Evolutionary conservation across 2,797 vertebrate genomes (phyloP).

Genomic region (Xenops minutus): DNA sequence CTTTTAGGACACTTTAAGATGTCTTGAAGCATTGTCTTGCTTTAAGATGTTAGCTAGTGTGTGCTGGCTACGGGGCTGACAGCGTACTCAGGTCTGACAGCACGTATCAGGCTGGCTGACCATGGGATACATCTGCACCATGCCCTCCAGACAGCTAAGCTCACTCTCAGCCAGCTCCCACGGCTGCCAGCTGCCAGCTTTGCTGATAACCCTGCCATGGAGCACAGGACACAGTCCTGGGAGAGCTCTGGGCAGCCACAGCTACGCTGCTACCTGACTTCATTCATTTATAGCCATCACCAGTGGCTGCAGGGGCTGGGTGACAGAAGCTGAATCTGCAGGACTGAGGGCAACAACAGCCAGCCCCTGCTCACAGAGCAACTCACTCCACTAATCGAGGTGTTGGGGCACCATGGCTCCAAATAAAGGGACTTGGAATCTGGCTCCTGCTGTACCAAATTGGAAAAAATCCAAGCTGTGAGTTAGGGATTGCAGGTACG

Average conservation of each 20-base stretch:
- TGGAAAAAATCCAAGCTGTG: neutral
- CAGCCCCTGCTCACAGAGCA: rapidly evolving
- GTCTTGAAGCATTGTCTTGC: neutral
- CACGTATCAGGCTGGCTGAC: neutral
- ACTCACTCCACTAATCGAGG: neutral
- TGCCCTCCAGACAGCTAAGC: neutral
- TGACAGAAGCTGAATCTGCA: neutral
- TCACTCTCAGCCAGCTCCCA: neutral
- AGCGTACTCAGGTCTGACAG: neutral
- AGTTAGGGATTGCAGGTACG: neutral
- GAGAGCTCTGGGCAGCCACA: neutral
- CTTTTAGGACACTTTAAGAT: neutral
- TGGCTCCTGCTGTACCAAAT: neutral
- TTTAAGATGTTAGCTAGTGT: neutral
- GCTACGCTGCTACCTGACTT: rapidly evolving
- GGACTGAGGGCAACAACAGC: neutral
- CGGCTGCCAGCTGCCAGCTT: neutral
- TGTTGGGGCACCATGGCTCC: neutral
- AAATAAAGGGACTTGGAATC: neutral
- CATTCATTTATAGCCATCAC: neutral
- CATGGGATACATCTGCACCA: neutral
- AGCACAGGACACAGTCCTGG: neutral
- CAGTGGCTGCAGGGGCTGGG: neutral
- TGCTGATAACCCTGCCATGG: neutral
- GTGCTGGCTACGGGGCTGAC: neutral